A percentile compares a stretch with the other conserved stretches of the same genome.
Evolutionary conservation across 1,140 invertebrate species (phyloP).

Genomic region (Dinoponera quadriceps): DNA sequence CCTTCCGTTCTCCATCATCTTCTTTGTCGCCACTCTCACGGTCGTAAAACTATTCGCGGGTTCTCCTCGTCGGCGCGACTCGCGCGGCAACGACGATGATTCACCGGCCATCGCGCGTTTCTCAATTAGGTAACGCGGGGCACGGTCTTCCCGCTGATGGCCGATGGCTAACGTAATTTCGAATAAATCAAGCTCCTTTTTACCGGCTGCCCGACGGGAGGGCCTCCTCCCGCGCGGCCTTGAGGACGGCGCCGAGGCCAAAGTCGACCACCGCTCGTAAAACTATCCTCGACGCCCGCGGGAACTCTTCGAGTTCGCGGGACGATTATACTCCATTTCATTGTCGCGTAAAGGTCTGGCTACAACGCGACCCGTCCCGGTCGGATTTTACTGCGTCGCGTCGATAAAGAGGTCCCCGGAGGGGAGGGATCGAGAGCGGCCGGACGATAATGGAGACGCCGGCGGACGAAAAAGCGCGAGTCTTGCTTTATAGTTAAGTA

Average conservation of each 20-base stretch:
- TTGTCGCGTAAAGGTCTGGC: slow-evolving; percentile 55
- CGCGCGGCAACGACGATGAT: slow-evolving; percentile 78
- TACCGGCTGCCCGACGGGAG: slow-evolving; percentile 71
- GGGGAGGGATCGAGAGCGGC: not conserved
- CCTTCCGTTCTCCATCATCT: slow-evolving; percentile 21
- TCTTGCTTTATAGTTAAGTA: not conserved
- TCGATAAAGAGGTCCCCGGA: slow-evolving; percentile 34
- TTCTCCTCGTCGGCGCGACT: slow-evolving; percentile 46
- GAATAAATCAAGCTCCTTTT: slow-evolving; percentile 82
- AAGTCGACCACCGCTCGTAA: slow-evolving; percentile 51
- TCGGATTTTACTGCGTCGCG: slow-evolving; percentile 27
- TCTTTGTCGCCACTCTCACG: slow-evolving; percentile 55
- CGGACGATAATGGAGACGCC: slow-evolving; percentile 28
- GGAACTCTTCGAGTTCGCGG: not conserved
- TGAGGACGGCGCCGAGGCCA: slow-evolving; percentile 62
- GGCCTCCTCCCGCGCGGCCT: slow-evolving; percentile 65
- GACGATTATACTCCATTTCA: slow-evolving; percentile 41
- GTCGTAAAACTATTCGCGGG: slow-evolving; percentile 81
- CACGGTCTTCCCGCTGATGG: slow-evolving; percentile 47
- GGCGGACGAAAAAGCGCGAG: not conserved
- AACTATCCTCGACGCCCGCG: slow-evolving; percentile 11
- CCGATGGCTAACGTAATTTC: slow-evolving; percentile 81
- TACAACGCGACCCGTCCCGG: too few species aligned
- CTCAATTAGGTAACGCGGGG: slow-evolving; percentile 83
- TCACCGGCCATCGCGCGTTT: slow-evolving; percentile 82